Evolutionary conservation across 2,888 invertebrate genomes (phyloP), one percentile per base, ranked within the genome.

Genomic region (Agrotis exclamationis): DNA sequence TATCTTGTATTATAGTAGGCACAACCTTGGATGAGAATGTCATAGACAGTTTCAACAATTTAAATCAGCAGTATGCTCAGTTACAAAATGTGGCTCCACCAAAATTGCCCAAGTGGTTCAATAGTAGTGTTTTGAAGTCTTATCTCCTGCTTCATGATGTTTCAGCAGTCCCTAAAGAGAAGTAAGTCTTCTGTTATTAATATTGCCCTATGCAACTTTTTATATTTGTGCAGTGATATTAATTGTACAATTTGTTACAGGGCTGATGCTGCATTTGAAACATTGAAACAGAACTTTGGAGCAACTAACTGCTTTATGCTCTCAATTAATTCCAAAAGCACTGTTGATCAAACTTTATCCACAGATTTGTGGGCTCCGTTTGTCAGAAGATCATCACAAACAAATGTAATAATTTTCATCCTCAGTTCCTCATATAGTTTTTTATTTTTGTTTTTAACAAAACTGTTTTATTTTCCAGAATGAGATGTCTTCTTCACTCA

Each of bases 71-170:
- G 83, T 97, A 98, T 86, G 98, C 98, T 83, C 98, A 98, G 89
- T 97, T 98, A 91, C 98, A 98, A 90, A 97, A 97, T 93, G 97
- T 97, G 53, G 96, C 97, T 18, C 97, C 98, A 58, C 98, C 98
- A 79, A 98, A 98, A 93, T 94, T 98, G 82, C 98, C 98, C 13
- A 98, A 98, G 89, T 98, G 98, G 98, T 98, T 98, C 88, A 97
- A 97, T 91, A 92, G 91, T 97, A 98, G 98, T 89, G 97, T 98
- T 39, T 96, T 99, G 53, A 98, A 98, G 90, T 98, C 98, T 92
- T 99, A 99, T 93, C 97, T 99, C 63, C 96, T 99, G 62, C 89
- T 99, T 66, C 99, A 99, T 95, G 99, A 99, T 95, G 97, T 97
- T 60, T 95, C 97, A 74, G 96, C 97, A 78, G 97, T 97, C 57